Conservation (phyloP, 2,113 vertebrate genomes). For the Nerophis lumbriciformis region DNA sequence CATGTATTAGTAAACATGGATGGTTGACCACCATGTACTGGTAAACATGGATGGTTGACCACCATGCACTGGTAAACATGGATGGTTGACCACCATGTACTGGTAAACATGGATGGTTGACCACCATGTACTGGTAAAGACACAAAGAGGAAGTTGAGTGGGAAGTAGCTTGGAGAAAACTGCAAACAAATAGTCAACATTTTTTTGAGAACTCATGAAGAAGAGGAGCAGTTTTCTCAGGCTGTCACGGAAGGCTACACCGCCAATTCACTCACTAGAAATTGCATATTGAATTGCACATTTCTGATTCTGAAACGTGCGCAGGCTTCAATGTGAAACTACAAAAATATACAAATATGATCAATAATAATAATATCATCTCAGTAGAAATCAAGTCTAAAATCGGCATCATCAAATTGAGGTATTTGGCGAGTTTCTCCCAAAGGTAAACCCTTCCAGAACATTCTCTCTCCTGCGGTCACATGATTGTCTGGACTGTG, state of each 20-base stretch:
- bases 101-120: no score
- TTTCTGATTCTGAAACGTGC: slow-evolving; percentile 47
- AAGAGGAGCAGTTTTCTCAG: background rate
- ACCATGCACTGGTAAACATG: no score
- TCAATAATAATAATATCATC: slow-evolving; percentile 7
- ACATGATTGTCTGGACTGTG: slow-evolving; percentile 7
- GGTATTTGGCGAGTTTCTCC: slow-evolving; percentile 25
- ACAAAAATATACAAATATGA: slow-evolving; percentile 49
- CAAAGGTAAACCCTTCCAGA: slow-evolving; percentile 9
- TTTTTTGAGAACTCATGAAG: no score
- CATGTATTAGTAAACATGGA: no score
- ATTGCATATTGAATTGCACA: slow-evolving; percentile 59
- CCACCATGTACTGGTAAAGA: background rate
- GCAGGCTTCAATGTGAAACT: slow-evolving; percentile 37
- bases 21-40: no score
- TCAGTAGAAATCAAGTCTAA: slow-evolving; percentile 7
- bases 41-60: no score
- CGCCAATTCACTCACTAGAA: slow-evolving; percentile 18
- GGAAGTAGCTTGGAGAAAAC: slow-evolving; percentile 5
- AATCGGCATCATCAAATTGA: slow-evolving; percentile 20
- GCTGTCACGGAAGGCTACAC: background rate
- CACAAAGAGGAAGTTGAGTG: background rate
- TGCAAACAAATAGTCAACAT: background rate
- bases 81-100: no score
- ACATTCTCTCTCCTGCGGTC: no score